These are phyloP conservation scores for Lithobates pipiens DNA, from an alignment of 2,797 vertebrate genomes.

Conservation along the genomic window DNA sequence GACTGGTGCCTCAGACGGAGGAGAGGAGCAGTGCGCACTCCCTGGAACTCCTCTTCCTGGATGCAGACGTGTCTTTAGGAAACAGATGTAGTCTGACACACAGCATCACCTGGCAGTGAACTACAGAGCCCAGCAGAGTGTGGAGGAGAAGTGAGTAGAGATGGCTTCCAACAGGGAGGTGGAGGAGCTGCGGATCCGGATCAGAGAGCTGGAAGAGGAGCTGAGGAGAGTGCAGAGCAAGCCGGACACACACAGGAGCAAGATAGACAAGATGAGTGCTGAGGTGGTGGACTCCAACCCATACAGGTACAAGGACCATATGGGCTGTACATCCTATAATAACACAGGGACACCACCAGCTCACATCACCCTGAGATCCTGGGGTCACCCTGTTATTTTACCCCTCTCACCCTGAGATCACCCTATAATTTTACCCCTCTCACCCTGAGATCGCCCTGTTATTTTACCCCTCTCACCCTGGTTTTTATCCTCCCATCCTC, in stretches of 20 bases:
- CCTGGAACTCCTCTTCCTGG: slow-evolving; percentile 46
- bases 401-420: no score
- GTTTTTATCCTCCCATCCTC: no score
- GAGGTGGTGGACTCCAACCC: slow-evolving; percentile 96
- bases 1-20: background rate
- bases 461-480: no score
- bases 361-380: no score
- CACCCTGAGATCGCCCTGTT: no score
- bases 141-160: background rate
- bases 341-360: no score
- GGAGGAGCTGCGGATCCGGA: slow-evolving; percentile 83
- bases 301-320: slow-evolving; percentile 82
- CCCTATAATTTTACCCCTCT: no score
- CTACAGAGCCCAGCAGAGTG: background rate
- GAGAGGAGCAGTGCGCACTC: background rate
- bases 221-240: slow-evolving; percentile 80
- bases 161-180: slow-evolving; percentile 68
- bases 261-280: slow-evolving; percentile 89
- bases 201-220: slow-evolving; percentile 88
- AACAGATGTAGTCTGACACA: background rate
- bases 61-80: slow-evolving; percentile 54
- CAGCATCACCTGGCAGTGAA: background rate
- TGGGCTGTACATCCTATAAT: no score
- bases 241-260: slow-evolving; percentile 69
- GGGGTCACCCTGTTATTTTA: no score